Conservation (phyloP, 2,888 invertebrate species). For the Unio pictorum region DNA sequence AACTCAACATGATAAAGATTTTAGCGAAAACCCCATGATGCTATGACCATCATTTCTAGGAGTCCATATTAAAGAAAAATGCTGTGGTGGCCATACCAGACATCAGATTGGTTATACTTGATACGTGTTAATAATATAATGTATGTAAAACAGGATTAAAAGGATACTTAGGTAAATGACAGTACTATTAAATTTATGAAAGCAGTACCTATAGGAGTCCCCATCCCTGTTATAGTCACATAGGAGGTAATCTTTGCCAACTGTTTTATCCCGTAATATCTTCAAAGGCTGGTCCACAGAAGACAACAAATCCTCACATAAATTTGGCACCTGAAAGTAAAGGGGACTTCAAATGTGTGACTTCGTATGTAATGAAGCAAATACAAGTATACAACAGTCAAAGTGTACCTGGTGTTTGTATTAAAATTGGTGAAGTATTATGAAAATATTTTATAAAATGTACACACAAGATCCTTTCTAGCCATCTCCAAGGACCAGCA, state of each 20-base stretch:
- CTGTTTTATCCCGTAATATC: slow-evolving; percentile 92
- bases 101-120: too few species aligned
- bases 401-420: too few species aligned
- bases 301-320: slow-evolving; percentile 96
- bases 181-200: background rate
- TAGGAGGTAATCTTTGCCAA: slow-evolving; percentile 95
- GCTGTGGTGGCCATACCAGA: too few species aligned
- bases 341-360: slow-evolving; percentile 1
- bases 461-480: too few species aligned
- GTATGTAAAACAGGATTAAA: too few species aligned
- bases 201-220: slow-evolving; percentile 89
- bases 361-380: background rate
- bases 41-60: too few species aligned
- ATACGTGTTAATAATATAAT: too few species aligned
- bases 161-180: too few species aligned
- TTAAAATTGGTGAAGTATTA: background rate
- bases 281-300: slow-evolving; percentile 99
- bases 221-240: slow-evolving; percentile 99
- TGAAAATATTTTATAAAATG: background rate
- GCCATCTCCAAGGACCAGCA: too few species aligned
- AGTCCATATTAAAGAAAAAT: too few species aligned
- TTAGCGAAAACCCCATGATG: too few species aligned
- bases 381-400: background rate
- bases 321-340: slow-evolving; percentile 81
- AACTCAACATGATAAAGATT: too few species aligned